Conservation (phyloP, 2,113 vertebrate genomes). For the Pelusios castaneus region DNA sequence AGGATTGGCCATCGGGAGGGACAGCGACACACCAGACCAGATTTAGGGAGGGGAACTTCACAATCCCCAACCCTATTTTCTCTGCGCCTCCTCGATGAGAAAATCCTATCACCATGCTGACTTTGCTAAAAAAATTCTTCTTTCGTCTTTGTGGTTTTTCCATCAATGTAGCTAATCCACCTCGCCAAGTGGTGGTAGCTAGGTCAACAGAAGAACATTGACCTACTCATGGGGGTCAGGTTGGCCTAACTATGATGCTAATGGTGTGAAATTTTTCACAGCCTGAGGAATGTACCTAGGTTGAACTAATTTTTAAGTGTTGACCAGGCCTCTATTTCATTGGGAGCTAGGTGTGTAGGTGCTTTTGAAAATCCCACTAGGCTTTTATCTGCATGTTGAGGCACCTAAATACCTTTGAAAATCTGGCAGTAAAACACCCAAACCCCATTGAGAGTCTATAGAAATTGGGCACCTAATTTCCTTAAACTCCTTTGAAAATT, state of each 20-base stretch:
- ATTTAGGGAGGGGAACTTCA: too few relatives aligned
- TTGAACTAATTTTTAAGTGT: background rate
- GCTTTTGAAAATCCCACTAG: background rate
- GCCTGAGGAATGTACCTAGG: too few relatives aligned
- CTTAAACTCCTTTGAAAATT: constrained; percentile 1
- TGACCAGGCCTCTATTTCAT: background rate
- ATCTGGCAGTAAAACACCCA: background rate
- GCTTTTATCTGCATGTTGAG: background rate
- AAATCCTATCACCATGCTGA: background rate
- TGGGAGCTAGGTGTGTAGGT: background rate
- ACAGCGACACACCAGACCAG: too few relatives aligned
- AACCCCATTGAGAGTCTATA: background rate
- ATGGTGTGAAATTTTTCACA: too few relatives aligned
- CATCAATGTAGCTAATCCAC: too few relatives aligned
- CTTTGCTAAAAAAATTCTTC: background rate
- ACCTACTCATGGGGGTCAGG: too few relatives aligned
- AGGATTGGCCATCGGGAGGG: too few relatives aligned
- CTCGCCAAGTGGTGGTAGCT: too few relatives aligned
- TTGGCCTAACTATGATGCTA: too few relatives aligned
- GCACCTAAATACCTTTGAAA: constrained; percentile 2
- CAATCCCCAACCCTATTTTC: background rate
- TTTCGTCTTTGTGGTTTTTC: background rate
- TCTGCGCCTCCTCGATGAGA: background rate
- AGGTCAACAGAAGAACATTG: too few relatives aligned
- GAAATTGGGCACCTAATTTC: background rate